Evolutionary conservation across 2,113 vertebrate species (phyloP).

Genomic region (Grammomys surdaster): DNA sequence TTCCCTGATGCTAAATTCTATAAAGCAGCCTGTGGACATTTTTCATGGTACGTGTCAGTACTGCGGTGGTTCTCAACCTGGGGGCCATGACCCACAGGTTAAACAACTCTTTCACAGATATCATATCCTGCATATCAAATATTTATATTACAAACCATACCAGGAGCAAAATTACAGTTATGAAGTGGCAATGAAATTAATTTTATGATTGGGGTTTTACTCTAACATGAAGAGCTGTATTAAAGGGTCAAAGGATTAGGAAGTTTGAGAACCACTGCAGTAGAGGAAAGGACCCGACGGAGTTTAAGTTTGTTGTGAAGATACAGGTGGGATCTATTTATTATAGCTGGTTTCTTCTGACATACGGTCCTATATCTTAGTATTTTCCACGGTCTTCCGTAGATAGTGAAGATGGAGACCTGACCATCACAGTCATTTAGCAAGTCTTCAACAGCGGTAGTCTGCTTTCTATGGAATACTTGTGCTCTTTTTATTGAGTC

Average conservation of each 20-base stretch:
- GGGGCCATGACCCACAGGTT: neutral
- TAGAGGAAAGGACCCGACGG: conserved; percentile 30
- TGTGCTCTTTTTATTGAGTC: conserved; percentile 38
- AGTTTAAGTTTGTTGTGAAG: conserved; percentile 46
- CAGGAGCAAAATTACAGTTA: neutral
- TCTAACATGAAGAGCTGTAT: neutral
- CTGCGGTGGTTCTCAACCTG: neutral
- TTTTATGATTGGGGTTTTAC: neutral
- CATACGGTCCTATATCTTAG: neutral
- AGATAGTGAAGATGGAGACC: conserved; percentile 28
- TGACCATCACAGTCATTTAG: conserved; percentile 13
- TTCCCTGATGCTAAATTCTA: conserved; percentile 74
- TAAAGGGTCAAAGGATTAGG: neutral
- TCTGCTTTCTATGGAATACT: neutral
- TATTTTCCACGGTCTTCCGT: conserved; percentile 56
- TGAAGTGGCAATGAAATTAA: neutral
- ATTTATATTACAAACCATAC: neutral
- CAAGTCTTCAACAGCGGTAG: neutral
- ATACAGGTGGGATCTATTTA: conserved; percentile 46
- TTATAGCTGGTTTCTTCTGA: conserved; percentile 40
- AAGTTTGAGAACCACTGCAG: neutral
- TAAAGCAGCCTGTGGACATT: conserved; percentile 35
- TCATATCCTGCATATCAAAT: neutral
- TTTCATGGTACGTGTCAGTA: conserved; percentile 62
- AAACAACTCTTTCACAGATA: too few species aligned